Percentiles rank a stretch among this genome's conserved stretches.
Conservation (phyloP, 2,797 vertebrate species). For the Pipistrellus pipistrellus region DNA sequence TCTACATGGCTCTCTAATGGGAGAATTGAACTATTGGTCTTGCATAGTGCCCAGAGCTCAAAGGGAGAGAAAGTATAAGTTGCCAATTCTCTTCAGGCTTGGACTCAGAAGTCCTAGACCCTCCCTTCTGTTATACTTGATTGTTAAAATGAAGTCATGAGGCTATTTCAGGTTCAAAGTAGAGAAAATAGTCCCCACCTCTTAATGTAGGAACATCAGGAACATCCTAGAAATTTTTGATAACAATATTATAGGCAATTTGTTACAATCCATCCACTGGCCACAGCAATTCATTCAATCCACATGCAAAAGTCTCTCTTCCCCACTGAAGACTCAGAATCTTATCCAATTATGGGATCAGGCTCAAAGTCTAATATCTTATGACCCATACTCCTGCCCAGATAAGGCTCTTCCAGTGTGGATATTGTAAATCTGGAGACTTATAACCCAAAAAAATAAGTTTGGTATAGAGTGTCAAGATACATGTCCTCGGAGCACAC, state of each 20-base stretch:
- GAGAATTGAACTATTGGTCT: background rate
- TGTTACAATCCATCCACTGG: background rate
- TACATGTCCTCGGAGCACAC: background rate
- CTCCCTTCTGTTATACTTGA: background rate
- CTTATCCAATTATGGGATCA: background rate
- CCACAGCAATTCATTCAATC: background rate
- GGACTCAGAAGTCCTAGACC: background rate
- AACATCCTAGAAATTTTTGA: background rate
- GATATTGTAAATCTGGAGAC: background rate
- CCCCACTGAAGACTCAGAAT: background rate
- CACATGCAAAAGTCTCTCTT: background rate
- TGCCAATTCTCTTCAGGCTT: background rate
- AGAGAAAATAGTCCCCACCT: background rate
- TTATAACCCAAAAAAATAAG: background rate
- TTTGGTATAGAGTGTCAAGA: background rate
- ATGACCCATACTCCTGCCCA: background rate
- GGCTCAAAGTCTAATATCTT: background rate
- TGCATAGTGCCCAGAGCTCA: background rate
- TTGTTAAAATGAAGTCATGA: background rate
- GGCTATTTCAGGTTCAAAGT: background rate
- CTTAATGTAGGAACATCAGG: background rate
- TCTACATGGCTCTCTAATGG: background rate
- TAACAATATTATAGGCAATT: background rate
- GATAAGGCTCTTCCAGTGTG: background rate
- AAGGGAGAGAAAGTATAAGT: background rate